Evolutionary conservation across 2,888 invertebrate species (phyloP), one percentile per base, ranked within the genome.

Genomic region (Melanargia galathea): DNA sequence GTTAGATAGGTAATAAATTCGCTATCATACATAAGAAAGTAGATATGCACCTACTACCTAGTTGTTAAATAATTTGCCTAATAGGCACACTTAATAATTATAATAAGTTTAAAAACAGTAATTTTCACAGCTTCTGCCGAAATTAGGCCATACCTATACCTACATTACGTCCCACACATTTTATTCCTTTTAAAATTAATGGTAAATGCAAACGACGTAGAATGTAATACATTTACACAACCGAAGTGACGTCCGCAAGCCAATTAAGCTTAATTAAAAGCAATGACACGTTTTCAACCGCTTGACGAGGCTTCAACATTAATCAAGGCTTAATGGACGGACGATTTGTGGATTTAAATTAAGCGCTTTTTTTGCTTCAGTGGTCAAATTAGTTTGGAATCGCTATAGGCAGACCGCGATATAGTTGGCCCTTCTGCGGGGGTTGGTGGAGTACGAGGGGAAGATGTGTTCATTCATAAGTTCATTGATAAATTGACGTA

Each of bases 251-350:
- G 56, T 33, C 46, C 46, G 33, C 33, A 45, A 57, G 57, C 45
- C 46, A 57, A 57, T 46, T 46, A 46, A 30, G 30, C 33, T 20
- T 45, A 57, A 46, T 57, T 46, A 46, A 57, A 57, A 45, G 57
- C 57, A 20, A 57, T 57, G 45, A 57, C 57, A 57, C 57, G 11
- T n/a, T 30, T 45, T 45, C 43, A 45, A 20, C 56, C 56, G 46
- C 45, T 57, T 46, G 57, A 45, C 57, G 45, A 33, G 20, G 7
- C 56, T 26, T 45, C 26, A 24, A 16, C 24, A 45, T 57, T 57
- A 57, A 57, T 57, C 20, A 57, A 30, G 20, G 33, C 7, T 46
- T 20, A 57, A 57, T 46, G 57, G 33, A 7, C 13, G 45, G 30
- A n/a, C 33, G 30, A n/a, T 46, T 46, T 57, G 45, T 45, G 57